Base-by-base conservation (phyloP, 2,797 vertebrate species). In the Propithecus deckenii region DNA sequence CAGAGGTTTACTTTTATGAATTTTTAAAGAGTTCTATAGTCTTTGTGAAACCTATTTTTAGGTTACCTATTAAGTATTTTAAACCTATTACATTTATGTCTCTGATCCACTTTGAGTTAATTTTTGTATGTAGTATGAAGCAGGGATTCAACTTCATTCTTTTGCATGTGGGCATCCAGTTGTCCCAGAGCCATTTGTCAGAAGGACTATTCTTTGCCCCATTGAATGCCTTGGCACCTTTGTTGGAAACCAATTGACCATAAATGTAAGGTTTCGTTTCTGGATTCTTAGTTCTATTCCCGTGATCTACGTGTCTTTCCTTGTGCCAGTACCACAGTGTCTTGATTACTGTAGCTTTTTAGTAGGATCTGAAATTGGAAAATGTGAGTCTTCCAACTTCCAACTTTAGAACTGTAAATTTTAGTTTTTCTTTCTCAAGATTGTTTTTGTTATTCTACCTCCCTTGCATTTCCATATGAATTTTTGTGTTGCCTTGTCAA, bases 241-340 rank as follows among this genome's bases (percentile, higher is more conserved):
- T 46, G 55, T 46, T 93, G 55, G 61, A 95, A 91, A 91, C 38
- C 30, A 88, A 10, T 12, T 92, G n/a, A 55, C 14, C 32, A 46
- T 55, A 84, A 86, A 79, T 57, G 15, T 85, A 50, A 84, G n/a
- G 14, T 61, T 87, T 69, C 75, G 59, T 90, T 95, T 95, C n/a
- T 92, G 15, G 5, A 67, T 55, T 85, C 55, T 92, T 91, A 65
- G 23, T 81, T 86, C 4, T 71, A 72, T 43, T 72, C 2, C 32
- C 50, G 72, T 35, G 17, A 61, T 67, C 79, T 25, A 30, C 55
- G 69, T 78, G 25, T 83, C 11, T 91, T 25, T 85, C 14, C 17
- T 71, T 94, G 11, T 92, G 22, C 52, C 63, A 46, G 25, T 35
- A 55, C 4, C 17, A 50, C 12, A 15, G 18, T 89, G 15, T 71